Base-by-base conservation (phyloP, 1,140 invertebrate species). In the Drosophila truncata region DNA sequence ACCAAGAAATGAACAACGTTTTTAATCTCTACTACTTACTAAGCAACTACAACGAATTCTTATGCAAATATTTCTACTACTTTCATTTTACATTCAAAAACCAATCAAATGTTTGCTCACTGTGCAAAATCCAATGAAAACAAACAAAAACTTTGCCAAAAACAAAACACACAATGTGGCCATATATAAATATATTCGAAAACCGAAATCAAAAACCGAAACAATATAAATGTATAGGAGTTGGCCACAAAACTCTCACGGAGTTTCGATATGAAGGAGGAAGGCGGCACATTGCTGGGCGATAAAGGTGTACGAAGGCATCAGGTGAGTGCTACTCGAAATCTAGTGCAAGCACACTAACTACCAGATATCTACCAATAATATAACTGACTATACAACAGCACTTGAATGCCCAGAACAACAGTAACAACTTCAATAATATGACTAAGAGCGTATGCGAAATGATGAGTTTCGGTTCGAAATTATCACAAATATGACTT, bases 181-280 rank as follows among this genome's bases (percentile, higher is more conserved):
- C 61, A 54, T 44, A 70, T 58, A 10, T 47, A n/a, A n/a, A 16
- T 49, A 47, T 23, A 54, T 54, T 57, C 44, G 59, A 63, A 76
- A 54, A 54, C 49, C 42, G 55, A 63, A 63, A 72, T 57, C 9
- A 20, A 13, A 66, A 69, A 66, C 54, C 55, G 63, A 80, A 65
- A 62, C 55, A 64, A 59, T 42, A 70, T 65, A 79, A 59, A 80
- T 71, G 65, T 82, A 71, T 94, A 96, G 96, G 96, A 97, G 94
- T 94, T 97, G 93, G 96, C 96, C 76, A 96, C 97, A 94, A 97
- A 97, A 93, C 94, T 97, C 72, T 97, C 96, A 75, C 94, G 96
- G 83, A 96, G 96, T 94, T 97, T 96, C 93, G 96, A 97, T 93
- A 96, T 97, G 96, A 97, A 97, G 93, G 96, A 97, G 82, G 96